Evolutionary conservation across 2,797 vertebrate genomes (phyloP), one percentile per base, ranked within the genome.

Genomic region (Rhinoraja longicauda): DNA sequence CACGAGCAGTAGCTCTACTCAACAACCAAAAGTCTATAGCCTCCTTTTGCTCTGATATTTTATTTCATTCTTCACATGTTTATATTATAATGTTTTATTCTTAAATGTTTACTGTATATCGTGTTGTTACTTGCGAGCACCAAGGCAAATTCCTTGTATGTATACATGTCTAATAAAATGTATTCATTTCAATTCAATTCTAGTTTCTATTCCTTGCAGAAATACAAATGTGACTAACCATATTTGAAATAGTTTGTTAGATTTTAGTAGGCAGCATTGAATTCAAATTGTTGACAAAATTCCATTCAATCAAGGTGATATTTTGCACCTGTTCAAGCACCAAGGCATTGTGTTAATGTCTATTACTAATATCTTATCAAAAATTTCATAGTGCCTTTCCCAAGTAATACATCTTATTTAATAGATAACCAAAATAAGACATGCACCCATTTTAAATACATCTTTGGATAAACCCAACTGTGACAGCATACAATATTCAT

Each of bases 401-500:
- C 70, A 21, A 67, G 72, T 88, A 91, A 26, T 24, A 39, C 24
- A 73, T 12, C 19, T 91, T 67, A 73, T 19, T 36, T 90, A 45
- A 91, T 9, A 29, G 59, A 90, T 26, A 91, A 12, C 36, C 2
- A 19, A 70, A 91, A 91, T 70, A 91, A 26, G 72, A 9, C 26
- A 21, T 29, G 88, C 12, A 13, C 36, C 24, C 21, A 91, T 91
- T 91, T 91, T 72, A 72, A 86, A 62, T 72, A 91, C 36, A 91
- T 72, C 64, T 91, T 72, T 91, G 67, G 88, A 91, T 91, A 1
- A 91, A 86, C 57, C 81, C 7, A 88, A 70, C 32, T 90, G 67
- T 91, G 8, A 5, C 45, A 45, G 70, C 36, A 91, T 91, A 36
- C 7, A 45, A 91, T 91, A 13, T 5, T 17, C 5, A 64, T 90